phyloP scores from a whole-genome alignment of 2,113 vertebrate species.

The Tonatia bakeri region DNA sequence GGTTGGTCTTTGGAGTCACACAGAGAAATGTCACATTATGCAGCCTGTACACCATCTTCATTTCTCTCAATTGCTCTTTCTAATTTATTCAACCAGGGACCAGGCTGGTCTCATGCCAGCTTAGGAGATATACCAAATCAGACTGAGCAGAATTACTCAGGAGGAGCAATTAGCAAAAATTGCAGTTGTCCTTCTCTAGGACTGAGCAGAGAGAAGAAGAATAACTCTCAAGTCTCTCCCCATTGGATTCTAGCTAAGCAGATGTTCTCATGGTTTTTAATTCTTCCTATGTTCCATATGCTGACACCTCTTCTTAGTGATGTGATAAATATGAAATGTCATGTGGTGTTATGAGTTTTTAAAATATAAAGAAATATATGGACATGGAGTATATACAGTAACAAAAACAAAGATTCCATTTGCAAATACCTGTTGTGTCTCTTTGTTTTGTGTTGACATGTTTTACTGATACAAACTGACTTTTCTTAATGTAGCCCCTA shows the following conservation, averaged over 20 bases:
- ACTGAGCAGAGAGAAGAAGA: background rate
- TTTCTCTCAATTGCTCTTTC: background rate
- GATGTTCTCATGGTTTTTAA: background rate
- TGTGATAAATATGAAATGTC: conserved; percentile 6
- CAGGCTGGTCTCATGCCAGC: background rate
- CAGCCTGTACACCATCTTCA: background rate
- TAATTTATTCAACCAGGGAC: conserved; percentile 49
- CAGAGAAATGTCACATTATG: background rate
- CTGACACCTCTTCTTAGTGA: background rate
- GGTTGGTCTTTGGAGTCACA: conserved; percentile 9
- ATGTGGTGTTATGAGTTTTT: background rate
- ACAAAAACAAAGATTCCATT: background rate
- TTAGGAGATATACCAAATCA: conserved; percentile 27
- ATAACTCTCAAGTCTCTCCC: background rate
- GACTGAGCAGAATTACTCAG: conserved; percentile 41
- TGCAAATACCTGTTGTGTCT: conserved; percentile 2
- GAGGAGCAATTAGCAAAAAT: conserved; percentile 50
- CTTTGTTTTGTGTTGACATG: background rate
- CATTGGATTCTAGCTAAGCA: conserved; percentile 3
- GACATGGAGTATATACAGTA: background rate
- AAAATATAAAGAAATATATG: background rate
- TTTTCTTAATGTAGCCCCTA: conserved; percentile 7
- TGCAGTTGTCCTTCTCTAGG: background rate
- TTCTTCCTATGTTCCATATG: background rate
- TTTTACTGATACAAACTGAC: background rate